These are phyloP conservation scores for Typhlomys cinereus DNA, from an alignment of 2,113 vertebrate genomes.

Conservation along the genomic window DNA sequence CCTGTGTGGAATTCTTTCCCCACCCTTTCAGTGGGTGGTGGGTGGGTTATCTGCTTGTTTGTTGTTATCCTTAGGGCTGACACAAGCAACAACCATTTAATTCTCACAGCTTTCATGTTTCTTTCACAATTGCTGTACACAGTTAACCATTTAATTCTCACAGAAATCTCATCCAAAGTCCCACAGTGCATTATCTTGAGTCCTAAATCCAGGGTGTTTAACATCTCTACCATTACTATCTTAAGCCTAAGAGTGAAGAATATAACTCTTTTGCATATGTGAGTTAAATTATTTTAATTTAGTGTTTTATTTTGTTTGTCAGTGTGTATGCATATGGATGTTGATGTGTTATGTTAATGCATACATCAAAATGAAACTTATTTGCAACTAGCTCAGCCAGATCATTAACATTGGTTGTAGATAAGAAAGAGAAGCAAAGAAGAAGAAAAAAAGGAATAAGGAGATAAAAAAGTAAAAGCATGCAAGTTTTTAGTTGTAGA, in stretches of 20 bases:
- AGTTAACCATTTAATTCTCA: background rate
- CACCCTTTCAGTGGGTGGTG: background rate
- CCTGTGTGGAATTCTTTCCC: background rate
- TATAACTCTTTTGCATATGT: background rate
- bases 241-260: background rate
- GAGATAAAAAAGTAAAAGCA: constrained; percentile 14
- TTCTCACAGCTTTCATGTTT: background rate
- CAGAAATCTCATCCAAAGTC: background rate
- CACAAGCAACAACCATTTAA: background rate
- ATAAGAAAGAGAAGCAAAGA: background rate
- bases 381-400: background rate
- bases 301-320: constrained; percentile 42
- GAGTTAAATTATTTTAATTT: no score
- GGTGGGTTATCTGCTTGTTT: background rate
- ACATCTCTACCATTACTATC: background rate
- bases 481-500: background rate
- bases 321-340: no score
- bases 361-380: constrained; percentile 30
- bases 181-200: background rate
- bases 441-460: background rate
- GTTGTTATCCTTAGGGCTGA: background rate
- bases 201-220: background rate
- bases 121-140: background rate
- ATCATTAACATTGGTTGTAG: background rate
- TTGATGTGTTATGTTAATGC: background rate